These are phyloP conservation scores for Hylaeus volcanicus DNA, from an alignment of 1,140 invertebrate genomes.

Conservation along the genomic window DNA sequence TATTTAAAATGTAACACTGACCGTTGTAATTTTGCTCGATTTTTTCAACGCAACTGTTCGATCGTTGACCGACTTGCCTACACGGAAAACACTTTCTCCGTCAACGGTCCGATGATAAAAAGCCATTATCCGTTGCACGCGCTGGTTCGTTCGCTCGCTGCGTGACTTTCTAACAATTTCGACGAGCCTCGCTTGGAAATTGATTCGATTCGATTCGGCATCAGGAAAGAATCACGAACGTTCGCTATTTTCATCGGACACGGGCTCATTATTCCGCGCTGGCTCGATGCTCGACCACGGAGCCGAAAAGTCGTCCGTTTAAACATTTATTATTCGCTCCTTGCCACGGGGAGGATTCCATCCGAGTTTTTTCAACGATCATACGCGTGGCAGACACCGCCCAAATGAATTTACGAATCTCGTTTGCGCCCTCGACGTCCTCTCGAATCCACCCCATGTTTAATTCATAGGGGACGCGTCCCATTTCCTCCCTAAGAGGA, in stretches of 20 bases:
- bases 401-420: slow-evolving; percentile 59
- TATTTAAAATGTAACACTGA: too few relatives aligned
- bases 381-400: slow-evolving; percentile 25
- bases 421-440: slow-evolving; percentile 32
- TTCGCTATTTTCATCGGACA: neutral
- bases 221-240: neutral
- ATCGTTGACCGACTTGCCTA: neutral
- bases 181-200: neutral
- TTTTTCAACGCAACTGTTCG: neutral
- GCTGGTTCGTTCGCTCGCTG: neutral
- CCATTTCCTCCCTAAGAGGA: slow-evolving; percentile 19
- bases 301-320: slow-evolving; percentile 17
- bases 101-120: neutral
- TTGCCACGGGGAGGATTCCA: too few relatives aligned
- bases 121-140: neutral
- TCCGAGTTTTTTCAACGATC: slow-evolving; percentile 2
- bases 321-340: slow-evolving; percentile 43
- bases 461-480: slow-evolving; percentile 49
- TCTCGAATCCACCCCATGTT: slow-evolving; percentile 36
- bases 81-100: slow-evolving; percentile 7
- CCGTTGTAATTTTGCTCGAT: too few relatives aligned
- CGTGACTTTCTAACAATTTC: slow-evolving; percentile 5
- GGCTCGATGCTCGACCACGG: neutral
- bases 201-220: neutral
- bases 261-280: too few relatives aligned